phyloP scores from a whole-genome alignment of 2,113 vertebrate species.

The Onychostruthus taczanowskii region DNA sequence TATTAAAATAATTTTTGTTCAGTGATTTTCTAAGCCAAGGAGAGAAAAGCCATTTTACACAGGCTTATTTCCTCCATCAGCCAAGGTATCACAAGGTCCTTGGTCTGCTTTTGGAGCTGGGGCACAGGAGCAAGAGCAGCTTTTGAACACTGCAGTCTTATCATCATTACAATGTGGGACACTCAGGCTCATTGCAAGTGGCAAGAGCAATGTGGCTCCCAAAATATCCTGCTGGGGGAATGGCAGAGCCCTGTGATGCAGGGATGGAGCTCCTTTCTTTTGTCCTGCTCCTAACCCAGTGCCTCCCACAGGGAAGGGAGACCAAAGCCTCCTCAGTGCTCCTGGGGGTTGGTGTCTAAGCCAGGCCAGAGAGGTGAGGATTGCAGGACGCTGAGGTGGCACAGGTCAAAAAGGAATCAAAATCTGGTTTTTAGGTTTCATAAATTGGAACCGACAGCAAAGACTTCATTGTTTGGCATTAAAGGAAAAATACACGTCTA shows the following conservation, averaged over 20 bases:
- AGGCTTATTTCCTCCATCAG: neutral
- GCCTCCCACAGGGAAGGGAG: neutral
- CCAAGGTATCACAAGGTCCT: neutral
- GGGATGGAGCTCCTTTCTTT: neutral
- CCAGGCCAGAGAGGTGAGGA: neutral
- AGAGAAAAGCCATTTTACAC: neutral
- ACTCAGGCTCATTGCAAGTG: neutral
- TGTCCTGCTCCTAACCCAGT: rapidly evolving
- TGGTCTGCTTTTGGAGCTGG: neutral
- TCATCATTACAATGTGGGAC: neutral
- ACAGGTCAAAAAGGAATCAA: neutral
- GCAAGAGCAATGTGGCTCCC: rapidly evolving
- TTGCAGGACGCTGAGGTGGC: neutral
- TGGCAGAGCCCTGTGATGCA: neutral
- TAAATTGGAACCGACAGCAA: neutral
- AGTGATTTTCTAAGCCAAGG: neutral
- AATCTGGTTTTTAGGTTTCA: neutral
- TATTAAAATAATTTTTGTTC: neutral
- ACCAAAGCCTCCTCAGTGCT: neutral
- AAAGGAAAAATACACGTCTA: neutral
- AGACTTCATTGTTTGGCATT: neutral
- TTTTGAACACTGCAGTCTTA: neutral
- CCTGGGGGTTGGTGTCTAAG: neutral
- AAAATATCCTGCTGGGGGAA: neutral
- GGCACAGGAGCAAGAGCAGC: neutral